Conservation (phyloP, 1,140 invertebrate genomes). For the Bombus turneri region DNA sequence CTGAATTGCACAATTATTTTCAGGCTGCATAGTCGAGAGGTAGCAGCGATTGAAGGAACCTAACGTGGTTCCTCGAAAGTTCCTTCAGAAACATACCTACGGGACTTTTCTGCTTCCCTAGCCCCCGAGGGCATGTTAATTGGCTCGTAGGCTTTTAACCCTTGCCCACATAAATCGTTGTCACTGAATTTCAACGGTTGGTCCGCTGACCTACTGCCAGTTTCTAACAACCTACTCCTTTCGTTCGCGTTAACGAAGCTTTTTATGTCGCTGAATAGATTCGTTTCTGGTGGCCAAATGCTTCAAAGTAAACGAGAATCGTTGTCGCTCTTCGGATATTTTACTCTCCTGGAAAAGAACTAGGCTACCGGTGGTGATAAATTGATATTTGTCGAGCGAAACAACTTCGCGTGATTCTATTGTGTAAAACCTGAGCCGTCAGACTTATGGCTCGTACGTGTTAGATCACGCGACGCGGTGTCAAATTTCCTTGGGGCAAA, state of each 20-base stretch:
- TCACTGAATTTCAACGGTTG: neutral
- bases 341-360: neutral
- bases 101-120: constrained; percentile 45
- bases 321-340: neutral
- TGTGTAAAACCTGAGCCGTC: rapidly evolving
- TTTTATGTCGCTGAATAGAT: neutral
- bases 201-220: neutral
- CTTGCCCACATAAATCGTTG: neutral
- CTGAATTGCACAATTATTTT: neutral
- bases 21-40: rapidly evolving
- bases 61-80: constrained; percentile 20
- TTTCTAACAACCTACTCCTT: constrained; percentile 21
- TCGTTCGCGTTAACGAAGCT: constrained; percentile 4
- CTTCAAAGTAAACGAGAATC: neutral
- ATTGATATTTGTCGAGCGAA: neutral
- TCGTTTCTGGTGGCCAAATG: rapidly evolving
- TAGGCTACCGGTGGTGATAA: neutral
- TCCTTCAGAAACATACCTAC: constrained; percentile 38
- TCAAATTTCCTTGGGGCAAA: neutral
- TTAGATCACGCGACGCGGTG: neutral
- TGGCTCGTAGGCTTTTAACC: constrained; percentile 16
- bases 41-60: neutral
- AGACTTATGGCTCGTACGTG: neutral
- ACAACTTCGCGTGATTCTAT: no score
- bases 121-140: constrained; percentile 28